These are phyloP conservation scores for Lacerta agilis DNA, from an alignment of 2,797 vertebrate genomes.

Conservation along the genomic window DNA sequence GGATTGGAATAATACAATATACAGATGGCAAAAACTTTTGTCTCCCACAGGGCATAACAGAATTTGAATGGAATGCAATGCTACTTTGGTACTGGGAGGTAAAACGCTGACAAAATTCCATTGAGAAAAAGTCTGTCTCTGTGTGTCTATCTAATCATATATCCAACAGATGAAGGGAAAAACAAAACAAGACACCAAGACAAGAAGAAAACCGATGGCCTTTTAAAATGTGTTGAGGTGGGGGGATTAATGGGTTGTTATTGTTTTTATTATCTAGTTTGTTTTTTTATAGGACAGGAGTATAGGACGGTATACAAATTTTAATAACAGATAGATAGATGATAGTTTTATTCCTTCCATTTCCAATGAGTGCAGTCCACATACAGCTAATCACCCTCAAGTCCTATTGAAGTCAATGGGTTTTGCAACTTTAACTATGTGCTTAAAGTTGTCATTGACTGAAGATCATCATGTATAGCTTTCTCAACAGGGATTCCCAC, in stretches of 20 bases:
- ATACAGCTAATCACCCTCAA: not conserved
- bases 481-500: not conserved
- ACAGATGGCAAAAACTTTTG: slow-evolving; percentile 30
- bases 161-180: not conserved
- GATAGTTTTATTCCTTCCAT: no score
- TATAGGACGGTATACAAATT: no score
- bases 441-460: not conserved
- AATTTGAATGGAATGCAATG: slow-evolving; percentile 36
- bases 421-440: no score
- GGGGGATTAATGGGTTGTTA: no score
- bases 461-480: not conserved
- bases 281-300: no score
- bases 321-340: no score
- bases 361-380: not conserved
- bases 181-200: not conserved
- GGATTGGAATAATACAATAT: slow-evolving; percentile 63
- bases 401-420: no score
- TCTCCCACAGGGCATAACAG: slow-evolving; percentile 9
- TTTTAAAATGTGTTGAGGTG: no score
- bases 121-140: not conserved
- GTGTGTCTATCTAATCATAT: not conserved
- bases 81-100: slow-evolving; percentile 11
- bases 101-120: slow-evolving; percentile 16
- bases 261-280: no score
- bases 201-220: not conserved